These are phyloP conservation scores for Dione vanillae DNA, from an alignment of 2,888 invertebrate species.

Conservation along the genomic window DNA sequence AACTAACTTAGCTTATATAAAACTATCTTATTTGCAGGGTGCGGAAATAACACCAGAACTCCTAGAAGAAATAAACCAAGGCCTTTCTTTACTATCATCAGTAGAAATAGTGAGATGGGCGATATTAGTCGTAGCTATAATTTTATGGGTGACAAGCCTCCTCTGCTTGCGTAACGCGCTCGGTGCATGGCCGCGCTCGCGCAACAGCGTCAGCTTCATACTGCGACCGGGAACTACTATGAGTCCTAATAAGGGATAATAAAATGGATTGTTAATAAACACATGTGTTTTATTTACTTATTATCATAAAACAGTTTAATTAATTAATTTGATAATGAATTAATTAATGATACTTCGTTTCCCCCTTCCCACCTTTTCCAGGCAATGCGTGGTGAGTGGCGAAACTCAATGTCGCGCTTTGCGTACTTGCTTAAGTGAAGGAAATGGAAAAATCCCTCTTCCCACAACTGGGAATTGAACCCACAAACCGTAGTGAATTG, in stretches of 20 bases:
- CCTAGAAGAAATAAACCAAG: constrained; percentile 63
- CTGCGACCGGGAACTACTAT: constrained; percentile 55
- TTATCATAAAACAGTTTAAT: background rate
- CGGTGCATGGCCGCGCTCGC: constrained; percentile 60
- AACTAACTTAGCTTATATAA: no score
- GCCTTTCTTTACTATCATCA: constrained; percentile 66
- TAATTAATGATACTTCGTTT: no score
- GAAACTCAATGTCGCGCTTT: no score
- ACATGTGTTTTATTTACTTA: constrained; percentile 6
- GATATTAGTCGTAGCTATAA: constrained; percentile 62
- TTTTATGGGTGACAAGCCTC: constrained; percentile 52
- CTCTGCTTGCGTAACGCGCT: constrained; percentile 56
- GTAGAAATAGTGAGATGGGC: constrained; percentile 73
- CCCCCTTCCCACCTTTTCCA: no score
- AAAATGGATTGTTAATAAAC: constrained; percentile 16
- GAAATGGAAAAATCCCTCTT: no score
- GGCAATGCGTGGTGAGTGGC: no score
- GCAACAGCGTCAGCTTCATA: constrained; percentile 73
- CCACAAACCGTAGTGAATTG: no score
- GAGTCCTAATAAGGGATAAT: constrained; percentile 62
- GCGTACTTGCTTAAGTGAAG: no score
- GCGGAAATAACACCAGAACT: constrained; percentile 66
- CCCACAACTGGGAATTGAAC: no score
- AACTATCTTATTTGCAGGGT: constrained; percentile 59
- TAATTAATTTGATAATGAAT: no score